phyloP scores from a whole-genome alignment of 2,888 invertebrate genomes.

The Plebejus melissa region DNA sequence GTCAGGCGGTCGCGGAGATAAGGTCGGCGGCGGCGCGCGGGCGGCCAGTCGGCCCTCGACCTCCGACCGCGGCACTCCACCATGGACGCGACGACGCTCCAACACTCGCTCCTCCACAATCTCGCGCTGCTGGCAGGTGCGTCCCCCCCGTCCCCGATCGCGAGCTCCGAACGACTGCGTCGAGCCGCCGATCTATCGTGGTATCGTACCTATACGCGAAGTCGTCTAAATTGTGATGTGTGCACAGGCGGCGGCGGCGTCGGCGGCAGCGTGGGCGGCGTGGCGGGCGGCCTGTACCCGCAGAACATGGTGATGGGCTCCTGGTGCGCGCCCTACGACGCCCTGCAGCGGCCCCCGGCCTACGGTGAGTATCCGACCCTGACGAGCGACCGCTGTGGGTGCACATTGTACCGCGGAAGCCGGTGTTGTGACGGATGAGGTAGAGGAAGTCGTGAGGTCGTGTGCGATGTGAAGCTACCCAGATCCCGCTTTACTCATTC shows the following conservation, averaged over 20 bases:
- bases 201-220: not conserved
- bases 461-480: not conserved
- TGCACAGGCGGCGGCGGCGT: conserved; percentile 41
- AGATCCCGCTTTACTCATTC: too few species aligned
- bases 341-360: conserved; percentile 89
- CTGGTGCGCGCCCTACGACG: conserved; percentile 87
- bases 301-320: conserved; percentile 89
- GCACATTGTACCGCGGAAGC: too few species aligned
- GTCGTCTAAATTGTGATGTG: conserved; percentile 37
- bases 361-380: conserved; percentile 77
- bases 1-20: conserved; percentile 1
- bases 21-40: conserved; percentile 23
- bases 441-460: not conserved
- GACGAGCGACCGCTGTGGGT: not conserved
- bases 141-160: conserved; percentile 21
- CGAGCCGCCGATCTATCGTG: conserved; percentile 19
- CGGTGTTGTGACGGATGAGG: not conserved
- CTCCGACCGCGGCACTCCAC: conserved; percentile 33
- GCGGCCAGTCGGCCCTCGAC: conserved; percentile 17
- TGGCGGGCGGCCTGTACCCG: conserved; percentile 83
- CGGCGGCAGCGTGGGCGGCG: conserved; percentile 54
- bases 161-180: conserved; percentile 22
- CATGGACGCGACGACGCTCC: conserved; percentile 51
- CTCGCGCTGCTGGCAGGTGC: conserved; percentile 54
- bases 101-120: conserved; percentile 56